These are phyloP conservation scores for Trilocha varians DNA, from an alignment of 2,888 invertebrate species.

Conservation along the genomic window DNA sequence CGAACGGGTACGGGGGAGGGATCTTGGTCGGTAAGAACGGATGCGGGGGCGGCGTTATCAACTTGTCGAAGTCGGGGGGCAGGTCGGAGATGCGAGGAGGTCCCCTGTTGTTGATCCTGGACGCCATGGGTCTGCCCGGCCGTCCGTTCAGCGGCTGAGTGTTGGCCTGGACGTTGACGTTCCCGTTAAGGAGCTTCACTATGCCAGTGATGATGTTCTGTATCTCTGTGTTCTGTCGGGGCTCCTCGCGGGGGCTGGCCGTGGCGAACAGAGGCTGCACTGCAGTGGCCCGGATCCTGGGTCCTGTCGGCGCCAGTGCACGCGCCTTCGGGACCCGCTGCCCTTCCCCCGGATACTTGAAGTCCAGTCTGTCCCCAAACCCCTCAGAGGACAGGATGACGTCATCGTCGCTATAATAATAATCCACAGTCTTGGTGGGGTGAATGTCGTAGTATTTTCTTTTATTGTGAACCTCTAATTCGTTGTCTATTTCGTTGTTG, in stretches of 20 bases:
- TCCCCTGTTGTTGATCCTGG: constrained; percentile 90
- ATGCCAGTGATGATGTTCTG: constrained; percentile 93
- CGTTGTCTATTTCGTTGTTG: constrained; percentile 75
- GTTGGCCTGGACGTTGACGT: constrained; percentile 88
- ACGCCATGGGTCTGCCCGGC: constrained; percentile 78
- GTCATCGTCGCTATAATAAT: constrained; percentile 45
- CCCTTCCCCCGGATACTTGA: constrained; percentile 81
- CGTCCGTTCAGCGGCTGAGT: constrained; percentile 75
- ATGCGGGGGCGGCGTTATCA: constrained; percentile 60
- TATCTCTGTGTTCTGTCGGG: constrained; percentile 76
- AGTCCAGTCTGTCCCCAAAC: constrained; percentile 56
- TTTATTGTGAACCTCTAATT: constrained; percentile 63
- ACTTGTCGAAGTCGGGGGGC: constrained; percentile 78
- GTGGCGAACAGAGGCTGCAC: constrained; percentile 71
- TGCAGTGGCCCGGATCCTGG: constrained; percentile 73
- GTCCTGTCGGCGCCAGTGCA: constrained; percentile 78
- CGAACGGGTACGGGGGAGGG: constrained; percentile 84
- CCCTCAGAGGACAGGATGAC: constrained; percentile 50
- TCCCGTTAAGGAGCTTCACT: constrained; percentile 89
- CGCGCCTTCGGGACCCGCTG: constrained; percentile 82
- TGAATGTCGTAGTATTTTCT: constrained; percentile 68
- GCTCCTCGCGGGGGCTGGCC: constrained; percentile 57
- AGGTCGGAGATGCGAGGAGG: constrained; percentile 89
- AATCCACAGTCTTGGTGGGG: constrained; percentile 68
- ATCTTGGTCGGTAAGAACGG: constrained; percentile 62